These are phyloP conservation scores for Syngnathus rostellatus DNA, from an alignment of 2,797 vertebrate genomes.

Conservation along the genomic window DNA sequence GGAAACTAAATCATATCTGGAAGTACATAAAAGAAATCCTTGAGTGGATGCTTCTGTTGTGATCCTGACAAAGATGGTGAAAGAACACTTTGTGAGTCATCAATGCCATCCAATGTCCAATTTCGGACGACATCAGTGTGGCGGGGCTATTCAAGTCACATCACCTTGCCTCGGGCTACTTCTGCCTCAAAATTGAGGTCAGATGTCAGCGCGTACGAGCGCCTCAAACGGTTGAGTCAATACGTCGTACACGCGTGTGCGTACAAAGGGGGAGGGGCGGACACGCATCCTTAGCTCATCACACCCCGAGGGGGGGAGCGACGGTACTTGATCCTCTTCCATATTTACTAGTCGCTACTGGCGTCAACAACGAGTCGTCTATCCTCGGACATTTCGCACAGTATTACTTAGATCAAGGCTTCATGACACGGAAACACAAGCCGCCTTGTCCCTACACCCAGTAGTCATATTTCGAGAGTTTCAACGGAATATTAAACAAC, in stretches of 20 bases:
- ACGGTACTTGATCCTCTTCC: constrained; percentile 47
- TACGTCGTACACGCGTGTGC: constrained; percentile 15
- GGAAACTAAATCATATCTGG: constrained; percentile 29
- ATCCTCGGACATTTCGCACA: constrained; percentile 7
- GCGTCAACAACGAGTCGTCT: constrained; percentile 32
- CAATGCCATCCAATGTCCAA: constrained; percentile 54
- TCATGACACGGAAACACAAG: not conserved
- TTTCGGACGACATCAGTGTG: constrained; percentile 24
- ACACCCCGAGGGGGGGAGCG: constrained; percentile 25
- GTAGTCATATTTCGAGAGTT: not conserved
- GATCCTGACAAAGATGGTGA: constrained; percentile 35
- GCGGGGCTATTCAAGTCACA: constrained; percentile 31
- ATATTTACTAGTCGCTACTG: constrained; percentile 54
- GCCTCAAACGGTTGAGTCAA: constrained; percentile 13
- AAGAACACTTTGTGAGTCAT: constrained; percentile 47
- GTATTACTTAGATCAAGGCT: not conserved
- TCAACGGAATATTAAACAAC: not conserved
- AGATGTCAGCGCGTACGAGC: constrained; percentile 33
- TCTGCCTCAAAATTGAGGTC: constrained; percentile 51
- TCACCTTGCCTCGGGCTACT: constrained; percentile 54
- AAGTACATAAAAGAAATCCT: constrained; percentile 30
- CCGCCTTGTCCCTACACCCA: not conserved
- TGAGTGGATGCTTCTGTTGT: constrained; percentile 20
- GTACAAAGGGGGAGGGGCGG: constrained; percentile 17
- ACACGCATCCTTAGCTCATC: constrained; percentile 21